Base-by-base conservation (phyloP, 2,888 invertebrate species). In the Drosophila histrio region DNA sequence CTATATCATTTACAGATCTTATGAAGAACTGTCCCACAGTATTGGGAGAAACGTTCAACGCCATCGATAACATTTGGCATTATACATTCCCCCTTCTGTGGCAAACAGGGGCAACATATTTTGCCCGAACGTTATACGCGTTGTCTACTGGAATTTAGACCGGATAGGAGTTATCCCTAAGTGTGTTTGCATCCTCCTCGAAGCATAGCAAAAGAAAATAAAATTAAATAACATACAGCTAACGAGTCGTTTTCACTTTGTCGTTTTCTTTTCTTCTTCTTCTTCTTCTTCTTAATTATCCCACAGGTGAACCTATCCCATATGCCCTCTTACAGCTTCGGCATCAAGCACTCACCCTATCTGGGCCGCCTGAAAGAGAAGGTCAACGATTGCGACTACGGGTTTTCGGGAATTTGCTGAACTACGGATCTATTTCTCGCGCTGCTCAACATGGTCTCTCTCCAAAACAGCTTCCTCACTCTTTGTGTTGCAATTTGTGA, bases 291-390 rank as follows among this genome's bases (percentile, higher is more conserved):
- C 22, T 13, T 22, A 15, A 0, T 13, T 39, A 4, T 15, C 2
- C 13, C n/a, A 7, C 21, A 95, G 95, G 93, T 94, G 54, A 92
- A 93, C 77, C 93, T 95, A 68, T 94, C 95, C 73, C 92, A 93
- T 79, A 93, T 94, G 73, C 94, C 94, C 61, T 94, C 95, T 32
- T 95, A 95, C 85, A 96, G 96, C 70, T 97, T 97, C 88, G 97
- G 97, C 75, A 97, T 97, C 85, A 96, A 95, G 91, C 97, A 97
- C 92, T 97, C 97, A n/a, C 95, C 94, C 15, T 95, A 95, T 86
- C 93, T 94, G 76, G 94, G 94, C 13, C 93, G 93, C 41, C 85
- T 92, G 46, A 89, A 89, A 28, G 91, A 92, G 63, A 77, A 70
- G 63, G 73, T 72, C 15, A 54, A 60, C 41, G 77, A 89, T 28